Conservation (phyloP, 2,113 vertebrate species). For the Chamaetylas fuelleborni region DNA sequence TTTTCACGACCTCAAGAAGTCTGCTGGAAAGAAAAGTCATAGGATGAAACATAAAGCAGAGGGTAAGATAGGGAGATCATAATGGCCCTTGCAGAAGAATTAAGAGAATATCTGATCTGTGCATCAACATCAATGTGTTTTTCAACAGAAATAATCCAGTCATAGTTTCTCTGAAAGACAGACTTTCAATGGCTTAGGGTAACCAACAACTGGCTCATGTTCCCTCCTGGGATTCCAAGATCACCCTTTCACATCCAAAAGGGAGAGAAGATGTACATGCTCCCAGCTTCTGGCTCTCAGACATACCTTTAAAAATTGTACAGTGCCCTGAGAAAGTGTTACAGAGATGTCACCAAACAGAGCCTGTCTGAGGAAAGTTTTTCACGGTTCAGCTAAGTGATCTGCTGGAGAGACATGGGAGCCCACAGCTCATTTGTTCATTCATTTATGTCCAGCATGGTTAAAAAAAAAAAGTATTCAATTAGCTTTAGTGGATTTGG, state of each 20-base stretch:
- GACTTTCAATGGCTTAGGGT: background rate
- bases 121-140: background rate
- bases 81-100: background rate
- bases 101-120: background rate
- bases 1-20: background rate
- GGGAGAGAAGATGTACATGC: accelerated
- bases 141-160: background rate
- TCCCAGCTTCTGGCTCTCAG: background rate
- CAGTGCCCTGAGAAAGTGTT: background rate
- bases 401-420: background rate
- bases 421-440: background rate
- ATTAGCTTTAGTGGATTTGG: background rate
- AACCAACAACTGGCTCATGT: background rate
- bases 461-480: accelerated
- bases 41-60: background rate
- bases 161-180: background rate
- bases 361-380: background rate
- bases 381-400: background rate
- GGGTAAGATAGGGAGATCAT: background rate
- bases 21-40: accelerated
- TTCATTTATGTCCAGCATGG: background rate
- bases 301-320: background rate
- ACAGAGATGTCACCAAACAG: background rate
- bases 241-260: background rate
- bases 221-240: background rate